A percentile compares a stretch with the other conserved stretches of the same genome.
phyloP scores from a whole-genome alignment of 2,888 invertebrate genomes.

The Colletes collaris region DNA sequence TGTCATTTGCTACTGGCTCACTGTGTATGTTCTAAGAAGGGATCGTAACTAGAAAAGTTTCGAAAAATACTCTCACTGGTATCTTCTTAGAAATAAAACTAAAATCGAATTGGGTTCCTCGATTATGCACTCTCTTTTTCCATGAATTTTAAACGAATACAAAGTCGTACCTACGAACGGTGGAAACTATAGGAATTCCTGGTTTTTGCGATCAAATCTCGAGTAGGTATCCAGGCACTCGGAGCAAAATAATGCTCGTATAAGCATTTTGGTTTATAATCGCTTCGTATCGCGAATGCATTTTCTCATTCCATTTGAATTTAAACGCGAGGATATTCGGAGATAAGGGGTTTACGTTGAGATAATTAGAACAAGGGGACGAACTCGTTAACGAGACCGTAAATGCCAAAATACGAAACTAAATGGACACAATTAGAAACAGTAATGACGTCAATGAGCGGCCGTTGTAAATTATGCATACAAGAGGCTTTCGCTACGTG shows the following conservation, averaged over 20 bases:
- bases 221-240: too few species aligned
- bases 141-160: constrained; percentile 43
- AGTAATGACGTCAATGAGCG: not conserved
- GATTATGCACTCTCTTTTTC: not conserved
- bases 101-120: not conserved
- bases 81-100: not conserved
- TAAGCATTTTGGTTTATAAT: not conserved
- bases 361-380: not conserved
- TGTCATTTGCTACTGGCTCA: too few species aligned
- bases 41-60: too few species aligned
- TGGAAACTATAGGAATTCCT: not conserved
- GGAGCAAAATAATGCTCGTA: too few species aligned
- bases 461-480: constrained; percentile 11
- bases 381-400: constrained; percentile 1
- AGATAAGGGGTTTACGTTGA: not conserved
- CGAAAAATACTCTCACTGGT: not conserved
- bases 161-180: constrained; percentile 10
- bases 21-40: too few species aligned
- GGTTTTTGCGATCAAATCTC: not conserved
- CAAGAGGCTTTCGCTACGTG: not conserved
- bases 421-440: constrained; percentile 26
- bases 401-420: constrained; percentile 3
- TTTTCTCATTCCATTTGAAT: too few species aligned
- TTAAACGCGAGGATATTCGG: not conserved
- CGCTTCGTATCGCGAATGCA: not conserved